Evolutionary conservation across 1,140 invertebrate genomes (phyloP).

Genomic region (Tetramorium parvispinum): DNA sequence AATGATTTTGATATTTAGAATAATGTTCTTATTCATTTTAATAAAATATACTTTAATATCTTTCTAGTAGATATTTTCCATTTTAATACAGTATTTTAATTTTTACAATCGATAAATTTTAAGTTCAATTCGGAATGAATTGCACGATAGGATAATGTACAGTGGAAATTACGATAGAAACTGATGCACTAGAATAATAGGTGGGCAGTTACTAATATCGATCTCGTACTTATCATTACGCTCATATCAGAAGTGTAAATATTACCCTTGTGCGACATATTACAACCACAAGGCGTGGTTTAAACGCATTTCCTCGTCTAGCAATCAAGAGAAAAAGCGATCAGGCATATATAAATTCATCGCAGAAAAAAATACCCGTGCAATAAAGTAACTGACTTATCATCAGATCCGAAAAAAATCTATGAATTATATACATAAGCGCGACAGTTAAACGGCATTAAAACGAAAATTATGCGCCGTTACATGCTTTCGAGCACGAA

Average conservation of each 20-base stretch:
- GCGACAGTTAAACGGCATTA: neutral
- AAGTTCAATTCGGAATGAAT: neutral
- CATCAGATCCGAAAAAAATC: neutral
- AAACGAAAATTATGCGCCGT: constrained; percentile 7
- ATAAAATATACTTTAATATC: neutral
- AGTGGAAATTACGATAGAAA: constrained; percentile 2
- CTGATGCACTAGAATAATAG: neutral
- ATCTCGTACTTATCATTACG: constrained; percentile 22
- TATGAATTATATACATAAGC: neutral
- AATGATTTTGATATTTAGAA: neutral
- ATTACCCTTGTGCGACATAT: constrained; percentile 53
- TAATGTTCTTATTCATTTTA: neutral
- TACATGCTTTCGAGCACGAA: neutral
- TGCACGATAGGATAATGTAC: neutral
- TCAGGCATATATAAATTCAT: constrained; percentile 21
- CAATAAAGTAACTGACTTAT: constrained; percentile 51
- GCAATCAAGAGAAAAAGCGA: constrained; percentile 46
- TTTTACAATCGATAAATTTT: neutral
- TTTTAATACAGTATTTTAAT: neutral
- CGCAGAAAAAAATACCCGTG: constrained; percentile 50
- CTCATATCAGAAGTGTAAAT: constrained; percentile 62
- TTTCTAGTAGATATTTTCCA: neutral
- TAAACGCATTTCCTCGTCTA: constrained; percentile 40
- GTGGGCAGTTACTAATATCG: constrained; percentile 20
- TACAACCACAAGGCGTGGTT: neutral